A percentile compares a stretch with the other conserved stretches of the same genome.
phyloP scores from a whole-genome alignment of 1,140 invertebrate genomes.

The Drosophila auraria region DNA sequence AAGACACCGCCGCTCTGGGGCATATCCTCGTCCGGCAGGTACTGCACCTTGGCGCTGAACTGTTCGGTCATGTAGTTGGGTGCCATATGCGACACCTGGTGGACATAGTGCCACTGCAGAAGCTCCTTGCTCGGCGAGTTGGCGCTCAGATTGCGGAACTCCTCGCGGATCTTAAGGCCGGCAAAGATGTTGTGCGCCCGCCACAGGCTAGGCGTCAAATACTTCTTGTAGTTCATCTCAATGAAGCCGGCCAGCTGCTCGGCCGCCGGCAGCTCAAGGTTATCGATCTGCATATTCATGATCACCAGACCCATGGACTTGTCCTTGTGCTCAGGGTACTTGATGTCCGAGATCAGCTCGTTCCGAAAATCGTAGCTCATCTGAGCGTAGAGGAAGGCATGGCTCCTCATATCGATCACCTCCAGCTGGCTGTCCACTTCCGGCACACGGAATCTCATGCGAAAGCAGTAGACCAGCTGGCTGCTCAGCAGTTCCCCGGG shows the following conservation, averaged over 20 bases:
- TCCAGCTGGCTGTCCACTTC: constrained; percentile 87
- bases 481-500: constrained; percentile 86
- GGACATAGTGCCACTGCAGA: constrained; percentile 92
- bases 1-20: constrained; percentile 18
- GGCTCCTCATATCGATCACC: constrained; percentile 90
- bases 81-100: constrained; percentile 91
- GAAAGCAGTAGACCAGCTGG: constrained; percentile 89
- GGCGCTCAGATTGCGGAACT: constrained; percentile 87
- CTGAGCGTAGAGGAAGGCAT: constrained; percentile 95
- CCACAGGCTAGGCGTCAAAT: constrained; percentile 91
- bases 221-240: constrained; percentile 91
- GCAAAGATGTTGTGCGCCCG: constrained; percentile 91
- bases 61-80: constrained; percentile 93
- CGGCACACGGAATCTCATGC: constrained; percentile 91
- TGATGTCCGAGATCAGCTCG: constrained; percentile 91
- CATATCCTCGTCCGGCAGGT: constrained; percentile 68
- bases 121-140: constrained; percentile 88
- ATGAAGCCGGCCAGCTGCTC: constrained; percentile 87
- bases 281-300: constrained; percentile 92
- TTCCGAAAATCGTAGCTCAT: constrained; percentile 92
- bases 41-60: constrained; percentile 88
- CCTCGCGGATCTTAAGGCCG: constrained; percentile 90
- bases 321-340: constrained; percentile 90
- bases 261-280: constrained; percentile 89
- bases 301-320: constrained; percentile 93